These are phyloP conservation scores for Dendroctonus valens DNA, from an alignment of 1,140 invertebrate genomes.

Conservation along the genomic window DNA sequence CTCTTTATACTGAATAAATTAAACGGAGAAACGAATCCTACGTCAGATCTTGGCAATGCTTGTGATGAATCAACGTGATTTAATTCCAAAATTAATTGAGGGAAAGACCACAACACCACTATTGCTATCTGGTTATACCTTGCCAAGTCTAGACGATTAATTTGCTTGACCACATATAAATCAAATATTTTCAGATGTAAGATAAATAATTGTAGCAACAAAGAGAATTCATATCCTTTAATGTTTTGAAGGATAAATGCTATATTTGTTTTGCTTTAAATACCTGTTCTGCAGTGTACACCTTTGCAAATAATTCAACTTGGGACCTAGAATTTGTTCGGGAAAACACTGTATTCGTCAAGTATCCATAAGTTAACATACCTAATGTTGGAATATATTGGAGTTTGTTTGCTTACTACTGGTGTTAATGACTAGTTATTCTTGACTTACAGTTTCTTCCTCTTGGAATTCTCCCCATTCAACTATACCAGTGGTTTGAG, in stretches of 20 bases:
- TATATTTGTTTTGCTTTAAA: background rate
- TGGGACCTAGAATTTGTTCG: no score
- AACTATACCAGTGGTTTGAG: no score
- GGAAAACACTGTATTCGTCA: no score
- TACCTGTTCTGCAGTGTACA: background rate
- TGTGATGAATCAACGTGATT: conserved; percentile 16
- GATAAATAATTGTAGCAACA: background rate
- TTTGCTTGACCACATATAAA: conserved; percentile 9
- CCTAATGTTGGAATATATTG: no score
- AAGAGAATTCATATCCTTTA: background rate
- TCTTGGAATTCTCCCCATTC: no score
- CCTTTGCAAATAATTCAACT: no score
- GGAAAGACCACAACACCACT: conserved; percentile 1
- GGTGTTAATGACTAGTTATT: no score
- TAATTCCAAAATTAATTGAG: conserved; percentile 17
- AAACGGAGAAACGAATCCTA: no score
- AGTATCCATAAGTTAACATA: no score
- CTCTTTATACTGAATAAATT: no score
- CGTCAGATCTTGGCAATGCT: background rate
- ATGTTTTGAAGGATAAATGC: conserved; percentile 4
- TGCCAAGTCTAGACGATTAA: conserved; percentile 20
- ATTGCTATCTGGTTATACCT: conserved; percentile 1
- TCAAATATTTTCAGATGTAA: conserved; percentile 2
- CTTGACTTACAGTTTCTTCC: no score
- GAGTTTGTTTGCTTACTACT: no score